A percentile compares a stretch with the other conserved stretches of the same genome.
phyloP scores from a whole-genome alignment of 2,888 invertebrate species.

The Tetanocera ferruginea region DNA sequence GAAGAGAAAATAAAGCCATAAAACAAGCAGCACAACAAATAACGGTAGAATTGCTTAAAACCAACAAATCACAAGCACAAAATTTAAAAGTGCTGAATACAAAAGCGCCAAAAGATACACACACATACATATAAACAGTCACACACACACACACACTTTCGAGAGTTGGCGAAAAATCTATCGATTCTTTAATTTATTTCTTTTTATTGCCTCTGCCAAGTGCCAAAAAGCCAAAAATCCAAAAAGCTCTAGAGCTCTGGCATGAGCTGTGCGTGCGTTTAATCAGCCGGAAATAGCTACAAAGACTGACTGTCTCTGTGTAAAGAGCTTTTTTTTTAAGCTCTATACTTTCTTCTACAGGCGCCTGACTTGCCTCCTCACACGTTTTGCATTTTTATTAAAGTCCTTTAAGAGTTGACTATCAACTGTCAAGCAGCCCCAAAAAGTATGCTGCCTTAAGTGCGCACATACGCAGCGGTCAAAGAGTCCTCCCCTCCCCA shows the following conservation, averaged over 20 bases:
- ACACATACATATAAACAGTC: conserved; percentile 19
- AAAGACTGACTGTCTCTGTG: no score
- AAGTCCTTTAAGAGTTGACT: no score
- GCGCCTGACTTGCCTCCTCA: no score
- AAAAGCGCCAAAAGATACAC: no score
- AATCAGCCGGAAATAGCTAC: no score
- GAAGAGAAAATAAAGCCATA: conserved; percentile 5
- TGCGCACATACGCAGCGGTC: neutral
- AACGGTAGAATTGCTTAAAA: neutral
- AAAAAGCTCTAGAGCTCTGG: neutral
- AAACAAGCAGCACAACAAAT: neutral
- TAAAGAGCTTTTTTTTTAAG: no score
- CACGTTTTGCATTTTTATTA: no score
- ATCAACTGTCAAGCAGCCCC: no score
- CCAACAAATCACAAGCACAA: conserved; percentile 4
- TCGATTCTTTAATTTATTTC: neutral
- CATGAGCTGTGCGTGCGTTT: no score
- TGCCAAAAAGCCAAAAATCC: conserved; percentile 8
- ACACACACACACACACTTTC: conserved; percentile 45
- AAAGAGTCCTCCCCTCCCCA: neutral
- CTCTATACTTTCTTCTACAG: no score
- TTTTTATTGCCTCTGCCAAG: neutral
- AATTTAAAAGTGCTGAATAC: conserved; percentile 31
- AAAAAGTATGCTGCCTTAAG: neutral
- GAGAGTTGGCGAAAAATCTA: neutral